Evolutionary conservation across 1,140 invertebrate genomes (phyloP), one percentile per base, ranked within the genome.

Genomic region (Carcinoscorpius rotundicauda): DNA sequence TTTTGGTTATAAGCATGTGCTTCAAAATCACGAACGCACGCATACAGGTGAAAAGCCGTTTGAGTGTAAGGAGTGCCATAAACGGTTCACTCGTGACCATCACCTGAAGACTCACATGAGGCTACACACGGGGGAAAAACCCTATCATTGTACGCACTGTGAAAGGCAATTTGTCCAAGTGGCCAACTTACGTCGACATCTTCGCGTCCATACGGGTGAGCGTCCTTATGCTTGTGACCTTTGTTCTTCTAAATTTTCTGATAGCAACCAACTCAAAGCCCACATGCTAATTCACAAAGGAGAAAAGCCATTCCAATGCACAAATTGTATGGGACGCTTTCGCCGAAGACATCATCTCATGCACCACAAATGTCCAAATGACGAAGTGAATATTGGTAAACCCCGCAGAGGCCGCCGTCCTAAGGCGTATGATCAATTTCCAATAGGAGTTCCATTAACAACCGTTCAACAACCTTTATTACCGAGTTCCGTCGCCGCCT

Each of bases 1-100:
- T 3, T 96, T 95, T 72, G 91, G 91, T 5, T 95, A 96, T 79
- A 96, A 96, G 74, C 92, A 96, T 76, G 92, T 96, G 3, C 78
- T 95, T 29, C 91, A 95, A 75, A 98, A 98, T 74, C 94, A 98
- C 76, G 91, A 96, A 69, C 84, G 94, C 61, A 98, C 93, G 0
- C 95, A 98, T 76, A 97, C 94, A 0, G 94, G 95, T 0, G 92
- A 95, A 74, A 95, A 97, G 73, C 95, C 95, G 0, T 97, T 97
- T 79, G 89, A 95, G 73, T 98, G 95, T 75, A 86, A 85, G 5
- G 87, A 92, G 76, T 98, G 95, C 76, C 87, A 93, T 70, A 93
- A 97, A 75, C 83, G 90, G 6, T 98, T 98, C 75, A 97, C 94
- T 3, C 84, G 95, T n/a, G 92, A 96, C 75, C 92, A 95, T 73